phyloP scores from a whole-genome alignment of 35 echinoderm and acorn worm genomes.

The Ptychodera flava region DNA sequence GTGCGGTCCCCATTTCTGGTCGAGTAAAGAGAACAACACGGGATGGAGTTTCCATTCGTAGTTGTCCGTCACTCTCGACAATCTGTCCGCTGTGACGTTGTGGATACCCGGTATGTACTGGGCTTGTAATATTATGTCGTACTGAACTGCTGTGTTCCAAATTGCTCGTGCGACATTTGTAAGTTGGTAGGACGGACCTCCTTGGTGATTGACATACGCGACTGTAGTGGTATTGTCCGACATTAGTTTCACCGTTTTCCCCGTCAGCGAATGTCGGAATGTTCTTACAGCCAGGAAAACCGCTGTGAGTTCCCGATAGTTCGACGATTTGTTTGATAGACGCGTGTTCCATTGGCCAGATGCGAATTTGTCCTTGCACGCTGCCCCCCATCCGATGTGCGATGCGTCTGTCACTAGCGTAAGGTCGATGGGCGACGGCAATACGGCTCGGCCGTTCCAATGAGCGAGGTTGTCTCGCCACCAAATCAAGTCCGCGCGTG shows the following conservation, averaged over 20 bases:
- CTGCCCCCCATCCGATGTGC: too few relatives aligned
- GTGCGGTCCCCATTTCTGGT: too few relatives aligned
- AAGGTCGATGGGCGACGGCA: too few relatives aligned
- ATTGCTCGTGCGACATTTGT: constrained; percentile 28
- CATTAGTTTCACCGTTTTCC: constrained; percentile 36
- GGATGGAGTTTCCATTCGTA: too few relatives aligned
- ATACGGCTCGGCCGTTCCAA: too few relatives aligned
- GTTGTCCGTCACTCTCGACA: constrained; percentile 23
- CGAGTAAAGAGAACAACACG: too few relatives aligned
- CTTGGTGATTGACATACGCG: constrained; percentile 46
- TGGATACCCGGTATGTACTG: constrained; percentile 22
- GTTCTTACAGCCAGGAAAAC: constrained; percentile 35
- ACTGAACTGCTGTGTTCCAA: constrained; percentile 14
- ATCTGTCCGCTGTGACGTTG: constrained; percentile 8
- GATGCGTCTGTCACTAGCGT: too few relatives aligned
- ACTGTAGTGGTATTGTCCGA: constrained; percentile 43
- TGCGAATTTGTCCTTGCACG: too few relatives aligned
- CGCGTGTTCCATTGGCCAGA: not conserved
- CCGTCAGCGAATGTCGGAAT: constrained; percentile 9
- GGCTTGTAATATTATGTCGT: constrained; percentile 1
- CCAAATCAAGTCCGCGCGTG: too few relatives aligned
- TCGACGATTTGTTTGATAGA: constrained; percentile 20
- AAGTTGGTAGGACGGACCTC: constrained; percentile 18
- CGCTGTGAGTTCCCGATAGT: constrained; percentile 43
- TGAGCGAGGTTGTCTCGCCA: too few relatives aligned